Percentiles rank a stretch among this genome's conserved stretches.
These are phyloP conservation scores for Neoitamus cyanurus DNA, from an alignment of 2,888 invertebrate species.

Conservation along the genomic window DNA sequence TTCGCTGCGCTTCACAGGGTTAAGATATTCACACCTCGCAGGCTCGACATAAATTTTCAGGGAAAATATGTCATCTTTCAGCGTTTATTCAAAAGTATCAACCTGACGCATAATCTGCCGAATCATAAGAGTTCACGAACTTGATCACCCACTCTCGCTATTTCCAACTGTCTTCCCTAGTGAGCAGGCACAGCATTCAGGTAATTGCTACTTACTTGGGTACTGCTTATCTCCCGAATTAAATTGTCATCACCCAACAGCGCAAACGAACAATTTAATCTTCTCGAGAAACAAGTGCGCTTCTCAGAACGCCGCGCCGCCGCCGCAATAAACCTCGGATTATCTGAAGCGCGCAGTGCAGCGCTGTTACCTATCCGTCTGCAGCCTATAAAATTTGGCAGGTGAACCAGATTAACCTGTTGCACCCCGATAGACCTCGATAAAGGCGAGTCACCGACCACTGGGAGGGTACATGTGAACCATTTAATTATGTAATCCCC, in stretches of 20 bases:
- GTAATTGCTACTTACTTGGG: not conserved
- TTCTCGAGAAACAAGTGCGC: not conserved
- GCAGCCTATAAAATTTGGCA: constrained; percentile 36
- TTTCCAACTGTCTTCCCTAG: not conserved
- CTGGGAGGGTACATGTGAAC: constrained; percentile 30
- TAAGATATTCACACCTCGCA: too few relatives aligned
- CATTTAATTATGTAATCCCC: constrained; percentile 43
- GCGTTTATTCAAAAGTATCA: not conserved
- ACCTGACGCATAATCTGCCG: not conserved
- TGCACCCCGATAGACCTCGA: constrained; percentile 19
- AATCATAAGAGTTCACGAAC: not conserved
- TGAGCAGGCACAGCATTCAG: not conserved
- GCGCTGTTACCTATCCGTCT: not conserved
- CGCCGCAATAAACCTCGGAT: not conserved
- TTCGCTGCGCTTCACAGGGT: too few relatives aligned
- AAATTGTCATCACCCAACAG: not conserved
- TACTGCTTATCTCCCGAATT: not conserved
- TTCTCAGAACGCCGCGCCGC: not conserved
- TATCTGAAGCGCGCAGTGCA: not conserved
- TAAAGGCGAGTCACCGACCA: constrained; percentile 7
- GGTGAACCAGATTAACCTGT: constrained; percentile 43
- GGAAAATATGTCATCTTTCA: too few relatives aligned
- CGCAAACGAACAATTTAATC: not conserved
- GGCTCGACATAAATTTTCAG: too few relatives aligned
- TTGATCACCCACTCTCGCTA: not conserved